Percentiles rank a stretch among this genome's conserved stretches.
Evolutionary conservation across 2,888 invertebrate species (phyloP).

Genomic region (Megalurothrips usitatus): DNA sequence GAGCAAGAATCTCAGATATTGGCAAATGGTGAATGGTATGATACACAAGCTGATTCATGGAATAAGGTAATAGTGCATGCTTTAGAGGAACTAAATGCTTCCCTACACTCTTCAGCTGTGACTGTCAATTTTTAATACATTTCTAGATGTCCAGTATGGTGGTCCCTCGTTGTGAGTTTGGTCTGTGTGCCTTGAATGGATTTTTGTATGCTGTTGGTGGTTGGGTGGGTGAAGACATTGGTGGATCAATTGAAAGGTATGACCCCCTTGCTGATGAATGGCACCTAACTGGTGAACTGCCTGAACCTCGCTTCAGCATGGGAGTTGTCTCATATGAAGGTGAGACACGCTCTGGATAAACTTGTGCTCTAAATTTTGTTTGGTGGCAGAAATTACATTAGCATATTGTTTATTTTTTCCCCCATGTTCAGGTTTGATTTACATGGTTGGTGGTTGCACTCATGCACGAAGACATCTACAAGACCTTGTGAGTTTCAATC

Average conservation of each 20-base stretch:
- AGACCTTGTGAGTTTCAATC: constrained; percentile 75
- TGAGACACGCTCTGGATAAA: constrained; percentile 42
- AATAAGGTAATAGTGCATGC: constrained; percentile 40
- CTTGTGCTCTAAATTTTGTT: constrained; percentile 27
- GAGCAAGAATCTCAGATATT: constrained; percentile 86
- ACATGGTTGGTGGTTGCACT: constrained; percentile 87
- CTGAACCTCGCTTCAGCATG: constrained; percentile 85
- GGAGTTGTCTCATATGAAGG: constrained; percentile 80
- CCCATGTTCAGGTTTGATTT: constrained; percentile 63
- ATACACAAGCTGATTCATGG: constrained; percentile 62
- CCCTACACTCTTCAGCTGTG: no score
- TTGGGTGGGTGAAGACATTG: constrained; percentile 89
- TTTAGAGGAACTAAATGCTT: neutral
- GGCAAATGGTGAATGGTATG: constrained; percentile 80
- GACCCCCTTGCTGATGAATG: constrained; percentile 75
- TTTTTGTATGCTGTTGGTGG: constrained; percentile 85
- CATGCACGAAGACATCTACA: constrained; percentile 67
- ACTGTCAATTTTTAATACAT: neutral
- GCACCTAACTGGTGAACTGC: constrained; percentile 71
- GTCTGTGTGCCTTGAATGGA: constrained; percentile 76
- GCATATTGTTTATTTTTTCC: neutral
- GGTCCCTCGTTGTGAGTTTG: constrained; percentile 84
- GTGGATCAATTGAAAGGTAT: constrained; percentile 81
- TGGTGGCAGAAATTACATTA: neutral
- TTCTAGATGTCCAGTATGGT: constrained; percentile 40